Evolutionary conservation across 2,888 invertebrate genomes (phyloP).

Genomic region (Phrixothrix hirtus): DNA sequence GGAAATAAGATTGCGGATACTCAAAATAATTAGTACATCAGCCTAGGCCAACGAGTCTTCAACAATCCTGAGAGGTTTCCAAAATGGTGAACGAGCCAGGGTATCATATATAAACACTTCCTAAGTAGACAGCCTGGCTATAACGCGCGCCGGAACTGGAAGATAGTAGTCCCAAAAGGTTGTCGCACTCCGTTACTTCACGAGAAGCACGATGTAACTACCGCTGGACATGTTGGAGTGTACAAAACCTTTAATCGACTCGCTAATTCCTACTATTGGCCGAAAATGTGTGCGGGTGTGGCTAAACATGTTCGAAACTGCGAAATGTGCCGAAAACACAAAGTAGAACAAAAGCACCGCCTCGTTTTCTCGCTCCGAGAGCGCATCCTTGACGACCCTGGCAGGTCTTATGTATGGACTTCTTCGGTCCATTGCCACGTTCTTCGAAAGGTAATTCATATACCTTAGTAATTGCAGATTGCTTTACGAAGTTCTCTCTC

Average conservation of each 20-base stretch:
- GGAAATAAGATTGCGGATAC: too few species aligned
- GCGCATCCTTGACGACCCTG: slow-evolving; percentile 22
- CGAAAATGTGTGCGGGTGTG: background rate
- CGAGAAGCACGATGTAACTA: too few species aligned
- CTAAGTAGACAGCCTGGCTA: too few species aligned
- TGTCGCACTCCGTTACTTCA: too few species aligned
- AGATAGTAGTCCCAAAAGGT: too few species aligned
- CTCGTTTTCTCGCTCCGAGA: background rate
- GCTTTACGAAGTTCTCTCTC: slow-evolving; percentile 31
- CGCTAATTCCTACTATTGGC: background rate
- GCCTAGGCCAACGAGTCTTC: too few species aligned
- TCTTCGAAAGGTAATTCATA: slow-evolving; percentile 19
- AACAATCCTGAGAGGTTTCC: too few species aligned
- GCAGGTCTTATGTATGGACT: slow-evolving; percentile 30
- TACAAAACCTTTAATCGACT: background rate
- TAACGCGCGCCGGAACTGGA: too few species aligned
- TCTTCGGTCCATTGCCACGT: slow-evolving; percentile 34
- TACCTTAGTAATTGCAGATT: slow-evolving; percentile 29
- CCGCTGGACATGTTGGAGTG: too few species aligned
- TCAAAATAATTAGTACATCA: too few species aligned
- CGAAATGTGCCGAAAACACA: background rate
- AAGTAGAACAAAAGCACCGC: background rate
- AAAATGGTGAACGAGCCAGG: too few species aligned
- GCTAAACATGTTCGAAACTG: background rate
- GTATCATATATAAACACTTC: too few species aligned